Percentiles rank a stretch among this genome's conserved stretches.
Evolutionary conservation across 2,113 vertebrate genomes (phyloP).

Genomic region (Pyrgilauda ruficollis): DNA sequence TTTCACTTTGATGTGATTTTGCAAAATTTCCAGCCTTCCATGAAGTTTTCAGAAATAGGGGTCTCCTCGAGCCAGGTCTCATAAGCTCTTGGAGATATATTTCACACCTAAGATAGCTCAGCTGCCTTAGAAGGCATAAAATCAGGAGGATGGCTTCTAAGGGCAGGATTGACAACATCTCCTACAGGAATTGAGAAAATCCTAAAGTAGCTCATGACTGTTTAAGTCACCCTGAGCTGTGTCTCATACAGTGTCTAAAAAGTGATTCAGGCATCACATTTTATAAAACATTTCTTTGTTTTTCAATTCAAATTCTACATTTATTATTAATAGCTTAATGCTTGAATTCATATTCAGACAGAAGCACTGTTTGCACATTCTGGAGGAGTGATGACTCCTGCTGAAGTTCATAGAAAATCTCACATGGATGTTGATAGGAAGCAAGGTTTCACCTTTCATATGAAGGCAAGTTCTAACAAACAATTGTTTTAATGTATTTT

Average conservation of each 20-base stretch:
- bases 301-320: constrained; percentile 1
- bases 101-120: too few relatives aligned
- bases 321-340: not conserved
- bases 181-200: not conserved
- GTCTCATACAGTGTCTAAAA: not conserved
- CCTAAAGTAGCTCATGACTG: not conserved
- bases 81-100: too few relatives aligned
- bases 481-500: not conserved
- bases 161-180: not conserved
- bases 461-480: not conserved
- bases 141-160: too few relatives aligned
- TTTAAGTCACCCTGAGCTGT: not conserved
- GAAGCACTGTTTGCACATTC: not conserved
- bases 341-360: not conserved
- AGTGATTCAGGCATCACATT: not conserved
- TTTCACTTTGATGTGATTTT: not conserved
- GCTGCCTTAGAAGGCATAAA: too few relatives aligned
- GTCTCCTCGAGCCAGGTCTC: too few relatives aligned
- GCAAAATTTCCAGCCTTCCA: not conserved
- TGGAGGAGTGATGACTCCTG: not conserved
- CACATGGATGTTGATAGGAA: not conserved
- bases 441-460: not conserved
- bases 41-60: not conserved
- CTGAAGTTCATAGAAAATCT: constrained; percentile 3
- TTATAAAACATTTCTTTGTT: not conserved